A percentile compares a stretch with the other conserved stretches of the same genome.
These are phyloP conservation scores for Myrmophylax atrothorax DNA, from an alignment of 2,113 vertebrate genomes.

Conservation along the genomic window DNA sequence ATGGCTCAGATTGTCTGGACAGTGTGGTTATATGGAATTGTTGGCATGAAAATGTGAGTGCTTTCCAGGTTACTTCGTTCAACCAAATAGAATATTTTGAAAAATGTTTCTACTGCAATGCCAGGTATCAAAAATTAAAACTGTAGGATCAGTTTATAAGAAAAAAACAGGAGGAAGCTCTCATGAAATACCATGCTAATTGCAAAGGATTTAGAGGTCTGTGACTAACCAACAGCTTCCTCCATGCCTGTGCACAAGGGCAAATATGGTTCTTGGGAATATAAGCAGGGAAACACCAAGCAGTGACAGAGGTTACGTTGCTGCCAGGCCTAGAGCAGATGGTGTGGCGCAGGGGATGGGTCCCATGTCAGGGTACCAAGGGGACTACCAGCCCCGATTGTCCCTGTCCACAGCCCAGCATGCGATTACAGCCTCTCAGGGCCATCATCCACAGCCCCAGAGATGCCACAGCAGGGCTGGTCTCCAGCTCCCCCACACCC, in stretches of 20 bases:
- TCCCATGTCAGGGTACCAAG: not conserved
- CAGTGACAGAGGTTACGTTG: not conserved
- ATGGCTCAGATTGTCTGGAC: not conserved
- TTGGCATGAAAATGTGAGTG: not conserved
- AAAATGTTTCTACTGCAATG: not conserved
- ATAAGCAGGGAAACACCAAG: not conserved
- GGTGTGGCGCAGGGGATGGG: fast-evolving
- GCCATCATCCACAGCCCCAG: not conserved
- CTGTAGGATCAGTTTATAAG: not conserved
- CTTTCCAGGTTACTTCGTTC: not conserved
- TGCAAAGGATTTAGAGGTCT: not conserved
- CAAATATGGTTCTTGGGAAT: not conserved
- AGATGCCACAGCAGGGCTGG: not conserved
- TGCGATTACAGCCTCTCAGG: not conserved
- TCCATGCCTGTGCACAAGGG: not conserved
- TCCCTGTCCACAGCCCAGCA: not conserved
- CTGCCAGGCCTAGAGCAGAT: not conserved
- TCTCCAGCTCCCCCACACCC: not conserved
- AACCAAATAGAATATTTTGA: not conserved
- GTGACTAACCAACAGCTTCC: not conserved
- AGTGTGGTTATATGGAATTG: not conserved
- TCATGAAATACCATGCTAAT: not conserved
- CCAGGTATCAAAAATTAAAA: not conserved
- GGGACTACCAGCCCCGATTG: too few relatives aligned
- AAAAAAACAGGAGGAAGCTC: not conserved